Evolutionary conservation across 2,888 invertebrate species (phyloP).

Genomic region (Tetragonula carbonaria): DNA sequence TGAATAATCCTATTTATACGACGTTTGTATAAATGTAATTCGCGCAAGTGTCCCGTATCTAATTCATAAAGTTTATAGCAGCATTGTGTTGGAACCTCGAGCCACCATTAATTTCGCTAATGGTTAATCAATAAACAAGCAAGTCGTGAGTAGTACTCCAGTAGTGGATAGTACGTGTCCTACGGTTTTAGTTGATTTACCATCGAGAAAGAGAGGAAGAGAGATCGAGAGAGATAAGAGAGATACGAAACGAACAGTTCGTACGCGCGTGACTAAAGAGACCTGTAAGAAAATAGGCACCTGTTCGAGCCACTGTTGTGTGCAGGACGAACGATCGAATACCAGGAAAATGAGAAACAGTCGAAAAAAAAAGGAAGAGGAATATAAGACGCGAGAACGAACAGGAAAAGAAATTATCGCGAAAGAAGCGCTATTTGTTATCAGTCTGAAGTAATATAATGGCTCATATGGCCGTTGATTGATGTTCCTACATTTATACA

Average conservation of each 20-base stretch:
- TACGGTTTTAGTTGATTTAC: slow-evolving; percentile 55
- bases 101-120: slow-evolving; percentile 80
- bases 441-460: slow-evolving; percentile 60
- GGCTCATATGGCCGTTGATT: slow-evolving; percentile 61
- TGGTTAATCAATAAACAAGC: slow-evolving; percentile 81
- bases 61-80: slow-evolving; percentile 65
- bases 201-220: background rate
- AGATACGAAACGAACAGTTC: slow-evolving; percentile 39
- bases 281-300: slow-evolving; percentile 55
- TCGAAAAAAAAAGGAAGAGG: slow-evolving; percentile 2
- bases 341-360: slow-evolving; percentile 26
- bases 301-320: slow-evolving; percentile 51
- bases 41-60: slow-evolving; percentile 62
- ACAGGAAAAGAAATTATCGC: slow-evolving; percentile 66
- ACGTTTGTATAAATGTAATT: slow-evolving; percentile 52
- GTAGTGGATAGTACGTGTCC: slow-evolving; percentile 37
- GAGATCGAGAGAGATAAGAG: slow-evolving; percentile 41
- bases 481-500: slow-evolving; percentile 61
- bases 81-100: slow-evolving; percentile 69
- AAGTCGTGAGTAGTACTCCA: slow-evolving; percentile 61
- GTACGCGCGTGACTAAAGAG: slow-evolving; percentile 1
- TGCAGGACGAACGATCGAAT: background rate
- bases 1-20: slow-evolving; percentile 36
- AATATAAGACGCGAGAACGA: slow-evolving; percentile 36
- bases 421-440: slow-evolving; percentile 60